Base-by-base conservation (phyloP, 1,140 invertebrate genomes). In the Drosophila teissieri region DNA sequence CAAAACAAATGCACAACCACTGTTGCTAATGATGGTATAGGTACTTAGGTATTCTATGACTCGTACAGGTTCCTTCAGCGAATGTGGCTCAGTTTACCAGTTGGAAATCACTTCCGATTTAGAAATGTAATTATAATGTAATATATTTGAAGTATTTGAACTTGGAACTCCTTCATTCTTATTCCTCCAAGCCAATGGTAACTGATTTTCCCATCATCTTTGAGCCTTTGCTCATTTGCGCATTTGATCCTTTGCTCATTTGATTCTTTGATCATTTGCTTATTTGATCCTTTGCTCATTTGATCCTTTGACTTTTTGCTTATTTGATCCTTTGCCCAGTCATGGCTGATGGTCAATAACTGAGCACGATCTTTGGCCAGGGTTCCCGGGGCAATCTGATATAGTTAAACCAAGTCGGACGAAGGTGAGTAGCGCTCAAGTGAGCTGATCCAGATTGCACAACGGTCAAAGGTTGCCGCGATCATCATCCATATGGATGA, bases 401-500 rank as follows among this genome's bases (percentile, higher is more conserved):
- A 52, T 52, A 36, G 49, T 19, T 52, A 7, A 52, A 36, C 31
- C 19, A 36, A 52, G 49, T 52, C 49, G 49, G 31, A 12, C 19
- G 49, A 52, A 52, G 49, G 49, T 52, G 49, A 52, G 14, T 52
- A 17, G 15, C 31, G 49, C 49, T 19, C 14, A 52, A 36, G 49
- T 52, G 49, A 34, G 49, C 31, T 36, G 49, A 52, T 52, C 31
- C 49, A 36, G 49, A 52, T 52, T 52, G 49, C 49, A 52, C 49
- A 52, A 52, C 8, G 49, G 49, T 52, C 49, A 52, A 52, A 52
- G 49, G 49, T 52, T 36, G 49, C 2, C 31, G 1, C 31, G 49
- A 36, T 19, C 11, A 19, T 52, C 31, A 36, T 36, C 15, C 49
- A 36, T 19, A 10, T 31, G 48, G 27, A 49, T 34, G 48, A 2